These are phyloP conservation scores for Merops nubicus DNA, from an alignment of 2,113 vertebrate species.

Conservation along the genomic window DNA sequence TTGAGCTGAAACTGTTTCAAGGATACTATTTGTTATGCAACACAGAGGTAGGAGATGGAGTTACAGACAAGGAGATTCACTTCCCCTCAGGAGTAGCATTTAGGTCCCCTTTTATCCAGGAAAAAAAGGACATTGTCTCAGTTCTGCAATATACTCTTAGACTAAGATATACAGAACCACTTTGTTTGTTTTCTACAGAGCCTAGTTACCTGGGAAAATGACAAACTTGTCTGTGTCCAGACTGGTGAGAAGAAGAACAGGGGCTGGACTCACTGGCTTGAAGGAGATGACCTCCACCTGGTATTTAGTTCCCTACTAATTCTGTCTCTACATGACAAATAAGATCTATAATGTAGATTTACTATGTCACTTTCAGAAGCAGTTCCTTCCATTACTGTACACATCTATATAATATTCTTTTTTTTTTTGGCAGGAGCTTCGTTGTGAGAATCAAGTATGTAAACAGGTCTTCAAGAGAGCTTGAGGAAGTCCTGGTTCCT, in stretches of 20 bases:
- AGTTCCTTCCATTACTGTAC: neutral
- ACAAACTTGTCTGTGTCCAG: slow-evolving; percentile 86
- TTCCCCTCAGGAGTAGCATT: neutral
- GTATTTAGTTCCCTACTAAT: slow-evolving; percentile 64
- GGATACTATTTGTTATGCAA: neutral
- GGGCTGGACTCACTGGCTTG: slow-evolving; percentile 90
- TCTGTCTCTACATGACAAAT: neutral
- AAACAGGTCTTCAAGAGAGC: slow-evolving; percentile 84
- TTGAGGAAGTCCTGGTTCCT: neutral
- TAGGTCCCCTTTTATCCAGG: neutral
- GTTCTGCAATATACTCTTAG: no score
- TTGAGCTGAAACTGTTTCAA: neutral
- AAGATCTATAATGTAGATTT: neutral
- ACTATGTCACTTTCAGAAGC: neutral
- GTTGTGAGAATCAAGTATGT: slow-evolving; percentile 85
- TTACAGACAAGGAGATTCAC: neutral
- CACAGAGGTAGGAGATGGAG: neutral
- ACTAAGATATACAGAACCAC: neutral
- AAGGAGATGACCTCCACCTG: slow-evolving; percentile 85
- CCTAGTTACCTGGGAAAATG: slow-evolving; percentile 83
- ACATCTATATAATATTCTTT: neutral
- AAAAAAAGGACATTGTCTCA: neutral
- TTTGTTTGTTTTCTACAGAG: slow-evolving; percentile 63
- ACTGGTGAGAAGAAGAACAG: slow-evolving; percentile 86
- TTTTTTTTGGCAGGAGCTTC: slow-evolving; percentile 79